Evolutionary conservation across 1,140 invertebrate species (phyloP).

Genomic region (Aleiodes sp.): DNA sequence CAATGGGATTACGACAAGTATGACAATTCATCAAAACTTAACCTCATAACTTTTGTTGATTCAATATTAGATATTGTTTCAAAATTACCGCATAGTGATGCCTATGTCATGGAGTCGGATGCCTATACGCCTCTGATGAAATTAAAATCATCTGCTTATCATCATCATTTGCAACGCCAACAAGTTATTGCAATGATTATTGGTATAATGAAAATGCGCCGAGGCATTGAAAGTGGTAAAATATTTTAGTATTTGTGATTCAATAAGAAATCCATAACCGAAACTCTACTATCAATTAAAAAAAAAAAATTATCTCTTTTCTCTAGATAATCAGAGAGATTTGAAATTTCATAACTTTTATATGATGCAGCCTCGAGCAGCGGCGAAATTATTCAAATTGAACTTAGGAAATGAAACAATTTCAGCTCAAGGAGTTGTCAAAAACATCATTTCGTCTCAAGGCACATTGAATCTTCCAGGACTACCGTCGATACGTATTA

Average conservation of each 20-base stretch:
- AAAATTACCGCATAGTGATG: constrained; percentile 23
- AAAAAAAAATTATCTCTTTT: no score
- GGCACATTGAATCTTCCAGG: background rate
- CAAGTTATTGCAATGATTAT: constrained; percentile 31
- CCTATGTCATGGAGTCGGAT: constrained; percentile 34
- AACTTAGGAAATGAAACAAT: constrained; percentile 27
- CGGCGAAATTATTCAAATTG: constrained; percentile 26
- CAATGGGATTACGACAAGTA: constrained; percentile 17
- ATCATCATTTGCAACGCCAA: constrained; percentile 25
- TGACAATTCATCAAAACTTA: background rate
- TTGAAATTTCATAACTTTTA: constrained; percentile 17
- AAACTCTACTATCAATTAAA: background rate
- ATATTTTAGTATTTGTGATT: background rate
- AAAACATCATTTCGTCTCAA: constrained; percentile 2
- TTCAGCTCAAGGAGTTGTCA: constrained; percentile 3
- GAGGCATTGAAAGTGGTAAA: background rate
- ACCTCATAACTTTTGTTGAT: constrained; percentile 16
- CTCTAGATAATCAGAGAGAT: no score
- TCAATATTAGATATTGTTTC: background rate
- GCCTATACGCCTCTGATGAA: constrained; percentile 13
- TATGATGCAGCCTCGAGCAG: constrained; percentile 17
- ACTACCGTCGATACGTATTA: background rate
- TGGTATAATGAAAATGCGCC: constrained; percentile 10
- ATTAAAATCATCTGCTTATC: constrained; percentile 25
- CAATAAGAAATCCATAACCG: background rate